Base-by-base conservation (phyloP, 2,797 vertebrate genomes). In the Sarcophilus harrisii region DNA sequence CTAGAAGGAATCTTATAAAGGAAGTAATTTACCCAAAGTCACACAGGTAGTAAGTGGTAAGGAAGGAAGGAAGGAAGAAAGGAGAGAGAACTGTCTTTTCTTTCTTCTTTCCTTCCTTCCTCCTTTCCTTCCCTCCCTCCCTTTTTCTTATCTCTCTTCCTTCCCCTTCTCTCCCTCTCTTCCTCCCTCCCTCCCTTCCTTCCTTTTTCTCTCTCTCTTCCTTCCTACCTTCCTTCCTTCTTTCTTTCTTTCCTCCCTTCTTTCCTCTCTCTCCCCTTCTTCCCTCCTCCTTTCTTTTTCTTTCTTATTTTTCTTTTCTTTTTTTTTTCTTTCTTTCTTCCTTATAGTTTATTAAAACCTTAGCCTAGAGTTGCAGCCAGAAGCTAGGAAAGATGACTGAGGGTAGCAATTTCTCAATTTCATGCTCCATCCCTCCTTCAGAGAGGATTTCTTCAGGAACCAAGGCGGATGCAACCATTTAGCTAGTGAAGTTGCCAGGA, bases 401-500 rank as follows among this genome's bases (percentile, higher is more conserved):
- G 45, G 73, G 54, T 4, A 93, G 57, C 66, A 24, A 38, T 38
- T 54, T 12, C 32, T 0, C 28, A 94, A 87, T 87, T 87, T 87
- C 73, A 87, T 90, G 38, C 24, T 1, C 55, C 0, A 1, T 93
- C 90, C 91, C 97, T 96, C 55, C 91, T 97, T 96, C 55, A 8
- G 29, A 93, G 90, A 93, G 59, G 32, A 3, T 29, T 94, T 95
- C 59, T 93, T 93, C 62, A n/a, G 94, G 94, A 96, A 58, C 94
- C 91, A 21, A 49, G 59, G 92, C 1, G 4, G 96, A 94, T 32
- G 92, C 5, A 0, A 91, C 91, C 93, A 92, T 87, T 96, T 73
- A 91, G 95, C 95, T 92, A 92, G 94, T 90, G 38, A 92, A 92
- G 93, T 92, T 93, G 95, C 96, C 97, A 95, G 95, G 92, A n/a